Evolutionary conservation across 2,113 vertebrate genomes (phyloP).

Genomic region (Salvelinus fontinalis): DNA sequence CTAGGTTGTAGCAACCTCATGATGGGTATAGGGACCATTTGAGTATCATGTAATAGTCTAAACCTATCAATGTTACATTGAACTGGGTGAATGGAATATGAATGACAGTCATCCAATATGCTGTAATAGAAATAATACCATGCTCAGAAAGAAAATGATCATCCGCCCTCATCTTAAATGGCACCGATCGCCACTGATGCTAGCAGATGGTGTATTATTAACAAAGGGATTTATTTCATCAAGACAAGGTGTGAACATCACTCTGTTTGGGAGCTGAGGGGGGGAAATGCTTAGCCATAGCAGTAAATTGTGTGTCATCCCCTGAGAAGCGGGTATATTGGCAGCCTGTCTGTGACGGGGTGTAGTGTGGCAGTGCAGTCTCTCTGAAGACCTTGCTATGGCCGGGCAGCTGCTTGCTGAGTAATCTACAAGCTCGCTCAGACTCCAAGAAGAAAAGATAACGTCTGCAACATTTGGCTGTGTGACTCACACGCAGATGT

Average conservation of each 20-base stretch:
- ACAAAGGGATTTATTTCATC: neutral
- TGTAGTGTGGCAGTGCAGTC: no score
- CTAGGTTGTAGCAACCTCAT: no score
- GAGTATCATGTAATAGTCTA: no score
- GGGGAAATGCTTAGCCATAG: neutral
- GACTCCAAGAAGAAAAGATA: neutral
- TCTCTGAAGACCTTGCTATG: no score
- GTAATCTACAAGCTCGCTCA: neutral
- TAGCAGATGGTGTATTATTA: neutral
- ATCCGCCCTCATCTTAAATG: no score
- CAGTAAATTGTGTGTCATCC: neutral
- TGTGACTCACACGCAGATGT: constrained; percentile 39
- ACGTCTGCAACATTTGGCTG: constrained; percentile 16
- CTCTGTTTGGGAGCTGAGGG: neutral
- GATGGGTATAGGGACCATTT: no score
- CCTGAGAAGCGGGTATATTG: no score
- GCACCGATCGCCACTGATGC: neutral
- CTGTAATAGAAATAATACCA: no score
- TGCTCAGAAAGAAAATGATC: no score
- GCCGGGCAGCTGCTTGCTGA: neutral
- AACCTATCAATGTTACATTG: no score
- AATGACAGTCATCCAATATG: no score
- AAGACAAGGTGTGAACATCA: neutral
- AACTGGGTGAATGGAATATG: no score
- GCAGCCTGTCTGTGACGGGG: neutral